phyloP scores from a whole-genome alignment of 2,797 vertebrate genomes.

The Arnoldichthys spilopterus region DNA sequence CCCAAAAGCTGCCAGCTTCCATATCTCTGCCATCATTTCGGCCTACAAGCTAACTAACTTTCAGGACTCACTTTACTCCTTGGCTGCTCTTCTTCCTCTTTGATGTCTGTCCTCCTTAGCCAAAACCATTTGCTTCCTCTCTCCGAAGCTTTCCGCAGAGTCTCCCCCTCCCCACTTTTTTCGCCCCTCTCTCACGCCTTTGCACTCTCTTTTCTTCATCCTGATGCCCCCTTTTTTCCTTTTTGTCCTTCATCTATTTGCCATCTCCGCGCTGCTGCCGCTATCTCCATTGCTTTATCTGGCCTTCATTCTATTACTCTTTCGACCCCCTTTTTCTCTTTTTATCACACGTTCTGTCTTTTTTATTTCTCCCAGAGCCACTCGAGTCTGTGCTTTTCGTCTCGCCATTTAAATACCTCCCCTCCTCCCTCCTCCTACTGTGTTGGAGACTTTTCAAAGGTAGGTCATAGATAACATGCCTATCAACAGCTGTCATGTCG shows the following conservation, averaged over 20 bases:
- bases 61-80: conserved; percentile 51
- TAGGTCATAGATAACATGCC: conserved; percentile 48
- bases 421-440: conserved; percentile 18
- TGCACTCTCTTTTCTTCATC: conserved; percentile 38
- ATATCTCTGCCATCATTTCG: conserved; percentile 68
- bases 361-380: conserved; percentile 32
- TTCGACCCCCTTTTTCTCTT: conserved; percentile 50
- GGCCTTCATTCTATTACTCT: conserved; percentile 66
- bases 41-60: conserved; percentile 70
- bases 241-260: conserved; percentile 54
- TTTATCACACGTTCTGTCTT: conserved; percentile 45
- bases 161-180: conserved; percentile 31
- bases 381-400: conserved; percentile 31
- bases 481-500: conserved; percentile 45
- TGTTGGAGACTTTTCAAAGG: conserved; percentile 46
- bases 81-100: conserved; percentile 52
- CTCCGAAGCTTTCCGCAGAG: conserved; percentile 42
- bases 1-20: conserved; percentile 63
- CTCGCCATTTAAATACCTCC: conserved; percentile 25
- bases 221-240: conserved; percentile 35
- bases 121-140: conserved; percentile 58
- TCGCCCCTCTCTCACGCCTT: conserved; percentile 35
- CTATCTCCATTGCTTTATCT: conserved; percentile 58
- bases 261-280: conserved; percentile 53
- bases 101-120: conserved; percentile 58